Base-by-base conservation (phyloP, 2,113 vertebrate genomes). In the Siphamia tubifer region DNA sequence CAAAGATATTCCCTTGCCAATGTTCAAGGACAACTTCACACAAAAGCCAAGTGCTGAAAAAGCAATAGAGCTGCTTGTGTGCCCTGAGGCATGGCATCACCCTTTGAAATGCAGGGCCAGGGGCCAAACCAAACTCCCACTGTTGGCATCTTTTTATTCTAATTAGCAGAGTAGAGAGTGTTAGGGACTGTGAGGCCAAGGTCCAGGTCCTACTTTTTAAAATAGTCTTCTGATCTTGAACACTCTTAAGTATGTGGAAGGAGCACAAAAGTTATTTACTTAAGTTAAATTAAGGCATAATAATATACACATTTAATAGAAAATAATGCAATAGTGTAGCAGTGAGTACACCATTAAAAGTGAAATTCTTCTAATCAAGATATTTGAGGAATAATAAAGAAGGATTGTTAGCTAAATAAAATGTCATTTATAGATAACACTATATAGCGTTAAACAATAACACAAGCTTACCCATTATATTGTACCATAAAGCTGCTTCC, bases 91-190 rank as follows among this genome's bases (percentile, higher is more conserved):
- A 72, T 69, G 53, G 63, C 73, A 72, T 44, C 64, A 62, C 47
- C 42, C 30, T 72, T 58, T 74, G 48, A 75, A 82, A 77, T 73
- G 58, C 31, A 25, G 28, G 38, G 39, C 52, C n/a, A 3, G 23
- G 5, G 52, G 60, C 75, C 68, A 72, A 42, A 44, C 56, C 67
- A 61, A 78, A 72, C 42, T 49, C 47, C 15, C 69, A 44, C 40
- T 74, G 52, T 56, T 61, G 79, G 39, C 55, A 83, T 70, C 57
- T 81, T 44, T 74, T 56, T 69, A 48, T 74, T 74, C 15, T 70
- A 71, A 84, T 83, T 83, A 69, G 42, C 36, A n/a, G n/a, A n/a
- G n/a, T 48, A 35, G 30, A 64, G 44, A 51, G 24, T 63, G 40
- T 19, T 48, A 35, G 30, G 60, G 44, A 51, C 28, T 63, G 40